A percentile compares a stretch with the other conserved stretches of the same genome.
These are phyloP conservation scores for Sebastolobus alascanus DNA, from an alignment of 2,797 vertebrate genomes.

Conservation along the genomic window DNA sequence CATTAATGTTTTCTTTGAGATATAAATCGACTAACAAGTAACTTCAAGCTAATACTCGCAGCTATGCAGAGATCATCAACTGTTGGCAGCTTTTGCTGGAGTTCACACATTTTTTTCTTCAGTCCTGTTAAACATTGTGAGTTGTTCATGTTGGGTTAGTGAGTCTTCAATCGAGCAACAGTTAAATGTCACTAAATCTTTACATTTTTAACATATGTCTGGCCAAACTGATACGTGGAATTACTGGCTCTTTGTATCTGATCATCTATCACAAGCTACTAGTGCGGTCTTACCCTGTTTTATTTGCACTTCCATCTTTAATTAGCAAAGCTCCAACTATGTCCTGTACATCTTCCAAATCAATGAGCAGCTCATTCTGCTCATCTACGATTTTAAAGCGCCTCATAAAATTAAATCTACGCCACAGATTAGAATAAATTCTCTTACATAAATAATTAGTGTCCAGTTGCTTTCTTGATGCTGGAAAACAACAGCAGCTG, in stretches of 20 bases:
- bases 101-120: too few relatives aligned
- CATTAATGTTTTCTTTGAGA: constrained; percentile 25
- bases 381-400: not conserved
- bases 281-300: not conserved
- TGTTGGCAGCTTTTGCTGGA: constrained; percentile 11
- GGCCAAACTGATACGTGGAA: not conserved
- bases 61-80: constrained; percentile 25
- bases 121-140: not conserved
- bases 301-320: not conserved
- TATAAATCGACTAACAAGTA: constrained; percentile 6
- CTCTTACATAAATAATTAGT: not conserved
- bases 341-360: constrained; percentile 8
- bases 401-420: not conserved
- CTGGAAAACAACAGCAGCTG: constrained; percentile 1
- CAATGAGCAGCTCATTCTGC: constrained; percentile 4
- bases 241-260: not conserved
- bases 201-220: not conserved
- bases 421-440: not conserved
- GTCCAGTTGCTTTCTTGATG: not conserved
- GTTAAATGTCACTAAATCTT: not conserved
- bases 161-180: constrained; percentile 6
- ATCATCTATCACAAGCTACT: not conserved
- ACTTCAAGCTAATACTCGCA: constrained; percentile 4
- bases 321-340: not conserved
- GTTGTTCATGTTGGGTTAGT: constrained; percentile 8